These are phyloP conservation scores for Stegastes partitus DNA, from an alignment of 2,113 vertebrate species.

Conservation along the genomic window DNA sequence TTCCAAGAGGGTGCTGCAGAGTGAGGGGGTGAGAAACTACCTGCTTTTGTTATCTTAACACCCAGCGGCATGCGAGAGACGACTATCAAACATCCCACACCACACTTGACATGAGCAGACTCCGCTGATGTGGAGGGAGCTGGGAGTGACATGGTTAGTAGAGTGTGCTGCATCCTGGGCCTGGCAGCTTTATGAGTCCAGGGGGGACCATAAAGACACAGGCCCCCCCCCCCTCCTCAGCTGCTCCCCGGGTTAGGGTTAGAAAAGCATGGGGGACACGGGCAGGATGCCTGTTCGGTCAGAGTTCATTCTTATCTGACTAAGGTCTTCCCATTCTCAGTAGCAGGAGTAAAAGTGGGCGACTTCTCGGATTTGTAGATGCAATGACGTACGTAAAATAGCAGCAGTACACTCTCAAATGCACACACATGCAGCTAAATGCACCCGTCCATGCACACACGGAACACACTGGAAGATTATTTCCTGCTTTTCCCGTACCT, in stretches of 20 bases:
- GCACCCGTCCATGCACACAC: not conserved
- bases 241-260: slow-evolving; percentile 62
- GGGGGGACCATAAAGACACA: slow-evolving; percentile 68
- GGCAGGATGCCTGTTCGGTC: slow-evolving; percentile 75
- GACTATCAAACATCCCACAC: slow-evolving; percentile 72
- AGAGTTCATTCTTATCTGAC: slow-evolving; percentile 69
- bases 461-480: slow-evolving; percentile 41
- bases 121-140: slow-evolving; percentile 62
- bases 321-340: slow-evolving; percentile 53
- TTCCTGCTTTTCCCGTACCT: slow-evolving; percentile 74
- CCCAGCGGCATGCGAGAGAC: slow-evolving; percentile 50
- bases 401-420: not conserved
- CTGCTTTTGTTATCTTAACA: slow-evolving; percentile 76
- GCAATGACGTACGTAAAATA: not conserved
- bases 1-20: slow-evolving; percentile 55
- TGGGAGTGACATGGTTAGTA: slow-evolving; percentile 62
- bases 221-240: slow-evolving; percentile 46
- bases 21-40: slow-evolving; percentile 56
- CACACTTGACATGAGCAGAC: slow-evolving; percentile 64
- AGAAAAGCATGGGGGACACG: slow-evolving; percentile 66
- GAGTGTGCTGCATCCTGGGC: slow-evolving; percentile 69
- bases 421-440: not conserved
- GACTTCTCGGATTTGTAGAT: slow-evolving; percentile 5
- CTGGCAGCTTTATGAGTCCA: slow-evolving; percentile 78
- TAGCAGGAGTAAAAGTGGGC: not conserved